These are phyloP conservation scores for Vanessa atalanta DNA, from an alignment of 1,140 invertebrate species.

Conservation along the genomic window DNA sequence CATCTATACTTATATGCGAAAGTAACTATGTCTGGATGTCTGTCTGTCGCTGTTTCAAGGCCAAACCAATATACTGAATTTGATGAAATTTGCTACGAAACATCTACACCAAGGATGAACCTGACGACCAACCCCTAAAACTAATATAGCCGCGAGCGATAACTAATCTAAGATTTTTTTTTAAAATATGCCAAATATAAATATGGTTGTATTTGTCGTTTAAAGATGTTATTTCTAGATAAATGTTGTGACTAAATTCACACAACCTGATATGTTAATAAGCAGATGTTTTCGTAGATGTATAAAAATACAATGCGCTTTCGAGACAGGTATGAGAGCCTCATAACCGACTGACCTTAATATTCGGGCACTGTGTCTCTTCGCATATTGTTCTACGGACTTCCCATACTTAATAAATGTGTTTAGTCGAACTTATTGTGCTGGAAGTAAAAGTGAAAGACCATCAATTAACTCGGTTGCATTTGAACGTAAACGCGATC, in stretches of 20 bases:
- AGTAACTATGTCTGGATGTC: too few species aligned
- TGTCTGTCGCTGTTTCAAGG: too few species aligned
- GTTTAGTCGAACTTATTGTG: constrained; percentile 16
- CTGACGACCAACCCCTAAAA: too few species aligned
- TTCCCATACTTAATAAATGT: constrained; percentile 27
- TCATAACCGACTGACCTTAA: constrained; percentile 46
- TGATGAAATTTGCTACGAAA: too few species aligned
- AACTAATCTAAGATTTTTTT: too few species aligned
- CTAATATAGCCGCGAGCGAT: too few species aligned
- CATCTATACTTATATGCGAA: too few species aligned
- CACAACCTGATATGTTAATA: constrained; percentile 10
- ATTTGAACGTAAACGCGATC: too few species aligned
- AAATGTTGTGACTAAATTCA: background rate
- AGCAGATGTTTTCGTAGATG: background rate
- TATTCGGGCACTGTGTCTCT: constrained; percentile 33
- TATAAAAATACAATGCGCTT: constrained; percentile 32
- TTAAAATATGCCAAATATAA: too few species aligned
- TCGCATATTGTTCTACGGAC: constrained; percentile 24
- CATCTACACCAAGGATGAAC: too few species aligned
- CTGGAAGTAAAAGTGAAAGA: constrained; percentile 3
- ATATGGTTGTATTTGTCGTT: too few species aligned
- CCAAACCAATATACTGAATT: too few species aligned
- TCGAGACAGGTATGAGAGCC: constrained; percentile 39
- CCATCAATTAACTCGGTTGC: background rate
- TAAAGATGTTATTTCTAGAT: background rate